Evolutionary conservation across 2,888 invertebrate species (phyloP).

Genomic region (Zygothrica quintamaculata): DNA sequence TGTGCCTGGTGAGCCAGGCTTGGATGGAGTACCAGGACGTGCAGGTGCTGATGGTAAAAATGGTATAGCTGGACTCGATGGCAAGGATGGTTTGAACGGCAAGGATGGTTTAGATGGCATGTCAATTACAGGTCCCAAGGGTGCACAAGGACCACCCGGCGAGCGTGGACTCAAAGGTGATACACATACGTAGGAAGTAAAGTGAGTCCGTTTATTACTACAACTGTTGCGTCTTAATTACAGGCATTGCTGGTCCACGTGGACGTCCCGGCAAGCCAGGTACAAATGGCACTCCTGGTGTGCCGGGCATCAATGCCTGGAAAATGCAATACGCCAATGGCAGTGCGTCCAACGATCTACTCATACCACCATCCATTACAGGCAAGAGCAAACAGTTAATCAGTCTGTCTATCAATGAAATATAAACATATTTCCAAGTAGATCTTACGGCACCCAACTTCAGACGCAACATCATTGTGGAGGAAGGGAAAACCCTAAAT

Average conservation of each 20-base stretch:
- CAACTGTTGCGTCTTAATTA: neutral
- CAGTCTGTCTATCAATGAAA: too few relatives aligned
- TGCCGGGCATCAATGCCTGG: slow-evolving; percentile 92
- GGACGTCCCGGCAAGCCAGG: slow-evolving; percentile 91
- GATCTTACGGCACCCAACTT: slow-evolving; percentile 81
- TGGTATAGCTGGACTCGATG: slow-evolving; percentile 88
- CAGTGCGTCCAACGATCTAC: slow-evolving; percentile 87
- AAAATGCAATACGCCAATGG: slow-evolving; percentile 87
- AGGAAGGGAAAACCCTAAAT: slow-evolving; percentile 92
- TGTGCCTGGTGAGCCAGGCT: slow-evolving; percentile 94
- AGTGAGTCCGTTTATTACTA: neutral
- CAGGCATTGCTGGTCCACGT: slow-evolving; percentile 87
- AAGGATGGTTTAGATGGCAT: slow-evolving; percentile 88
- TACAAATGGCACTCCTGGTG: slow-evolving; percentile 90
- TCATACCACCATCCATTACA: slow-evolving; percentile 94
- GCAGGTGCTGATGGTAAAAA: slow-evolving; percentile 93
- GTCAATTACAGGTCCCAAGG: slow-evolving; percentile 87
- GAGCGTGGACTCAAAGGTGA: slow-evolving; percentile 89
- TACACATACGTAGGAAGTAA: slow-evolving; percentile 28
- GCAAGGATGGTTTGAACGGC: slow-evolving; percentile 86
- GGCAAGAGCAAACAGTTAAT: slow-evolving; percentile 81
- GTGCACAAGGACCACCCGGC: slow-evolving; percentile 88
- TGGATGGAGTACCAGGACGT: slow-evolving; percentile 92
- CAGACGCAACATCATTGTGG: slow-evolving; percentile 88
- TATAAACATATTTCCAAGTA: slow-evolving; percentile 22